Percentiles rank a stretch among this genome's conserved stretches.
These are phyloP conservation scores for Orthosia incerta DNA, from an alignment of 2,888 invertebrate species.

Conservation along the genomic window DNA sequence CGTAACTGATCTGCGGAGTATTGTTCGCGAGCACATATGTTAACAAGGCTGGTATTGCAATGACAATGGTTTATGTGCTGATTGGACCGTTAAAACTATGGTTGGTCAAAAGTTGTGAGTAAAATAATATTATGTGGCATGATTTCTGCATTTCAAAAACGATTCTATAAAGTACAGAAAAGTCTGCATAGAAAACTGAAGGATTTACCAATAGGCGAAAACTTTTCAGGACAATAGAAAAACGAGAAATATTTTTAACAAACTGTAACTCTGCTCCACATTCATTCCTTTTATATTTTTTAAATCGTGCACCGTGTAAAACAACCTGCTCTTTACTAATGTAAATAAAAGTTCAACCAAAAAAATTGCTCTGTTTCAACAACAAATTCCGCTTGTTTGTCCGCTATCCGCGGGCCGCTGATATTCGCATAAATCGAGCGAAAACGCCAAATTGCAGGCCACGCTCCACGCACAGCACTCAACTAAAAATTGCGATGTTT, in stretches of 20 bases:
- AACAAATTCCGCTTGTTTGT: constrained; percentile 88
- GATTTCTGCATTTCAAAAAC: constrained; percentile 5
- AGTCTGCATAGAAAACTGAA: neutral
- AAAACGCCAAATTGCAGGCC: constrained; percentile 88
- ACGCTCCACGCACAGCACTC: constrained; percentile 85
- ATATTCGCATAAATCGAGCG: constrained; percentile 88
- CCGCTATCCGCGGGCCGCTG: constrained; percentile 85
- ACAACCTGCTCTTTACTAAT: constrained; percentile 83
- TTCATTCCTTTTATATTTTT: constrained; percentile 50
- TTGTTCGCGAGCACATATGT: constrained; percentile 81
- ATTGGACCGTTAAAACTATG: constrained; percentile 61
- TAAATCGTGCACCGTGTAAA: constrained; percentile 65
- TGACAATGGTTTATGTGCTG: constrained; percentile 67
- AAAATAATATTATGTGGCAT: neutral
- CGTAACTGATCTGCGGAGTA: constrained; percentile 83
- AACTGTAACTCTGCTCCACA: constrained; percentile 18
- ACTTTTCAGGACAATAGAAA: constrained; percentile 7
- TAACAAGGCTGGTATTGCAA: constrained; percentile 65
- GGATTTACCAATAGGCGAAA: neutral
- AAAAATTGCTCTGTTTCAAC: constrained; percentile 83
- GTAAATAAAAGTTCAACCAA: constrained; percentile 82
- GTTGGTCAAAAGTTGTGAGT: constrained; percentile 35
- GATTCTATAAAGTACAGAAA: neutral
- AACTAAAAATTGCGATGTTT: constrained; percentile 87
- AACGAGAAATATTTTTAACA: constrained; percentile 19